phyloP scores from a whole-genome alignment of 1,140 invertebrate genomes.

The Zaprionus camerounensis region DNA sequence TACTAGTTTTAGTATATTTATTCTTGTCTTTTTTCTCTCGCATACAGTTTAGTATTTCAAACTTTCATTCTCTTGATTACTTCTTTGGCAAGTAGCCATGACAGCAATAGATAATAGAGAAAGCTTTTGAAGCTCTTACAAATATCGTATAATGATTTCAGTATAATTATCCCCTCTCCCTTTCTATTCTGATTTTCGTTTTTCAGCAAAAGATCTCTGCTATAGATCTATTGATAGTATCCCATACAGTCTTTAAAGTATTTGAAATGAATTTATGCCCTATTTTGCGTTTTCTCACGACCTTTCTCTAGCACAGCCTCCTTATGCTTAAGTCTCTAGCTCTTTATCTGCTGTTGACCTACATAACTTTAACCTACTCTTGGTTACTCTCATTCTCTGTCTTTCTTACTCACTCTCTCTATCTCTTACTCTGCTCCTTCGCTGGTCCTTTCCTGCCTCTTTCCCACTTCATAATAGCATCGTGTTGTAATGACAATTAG shows the following conservation, averaged over 20 bases:
- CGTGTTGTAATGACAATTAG: conserved; percentile 71
- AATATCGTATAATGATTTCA: too few relatives aligned
- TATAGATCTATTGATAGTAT: background rate
- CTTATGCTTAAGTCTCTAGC: background rate
- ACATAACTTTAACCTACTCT: background rate
- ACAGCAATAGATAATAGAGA: too few relatives aligned
- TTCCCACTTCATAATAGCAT: conserved; percentile 13
- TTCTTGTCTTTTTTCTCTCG: too few relatives aligned
- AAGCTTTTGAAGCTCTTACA: too few relatives aligned
- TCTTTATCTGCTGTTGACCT: conserved; percentile 3
- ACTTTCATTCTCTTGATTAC: too few relatives aligned
- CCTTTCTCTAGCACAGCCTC: background rate
- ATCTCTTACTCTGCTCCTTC: background rate
- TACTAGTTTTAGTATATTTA: background rate
- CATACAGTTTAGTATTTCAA: too few relatives aligned
- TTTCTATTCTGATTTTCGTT: too few relatives aligned
- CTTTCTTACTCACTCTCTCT: background rate
- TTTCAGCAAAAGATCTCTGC: background rate
- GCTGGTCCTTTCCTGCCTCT: background rate
- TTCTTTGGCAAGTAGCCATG: too few relatives aligned
- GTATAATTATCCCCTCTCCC: too few relatives aligned
- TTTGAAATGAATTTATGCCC: background rate
- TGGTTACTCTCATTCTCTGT: background rate
- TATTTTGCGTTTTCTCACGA: background rate
- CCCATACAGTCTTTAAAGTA: background rate